A percentile compares a stretch with the other conserved stretches of the same genome.
phyloP scores from a whole-genome alignment of 2,113 vertebrate species.

The Tylochromis polylepis region DNA sequence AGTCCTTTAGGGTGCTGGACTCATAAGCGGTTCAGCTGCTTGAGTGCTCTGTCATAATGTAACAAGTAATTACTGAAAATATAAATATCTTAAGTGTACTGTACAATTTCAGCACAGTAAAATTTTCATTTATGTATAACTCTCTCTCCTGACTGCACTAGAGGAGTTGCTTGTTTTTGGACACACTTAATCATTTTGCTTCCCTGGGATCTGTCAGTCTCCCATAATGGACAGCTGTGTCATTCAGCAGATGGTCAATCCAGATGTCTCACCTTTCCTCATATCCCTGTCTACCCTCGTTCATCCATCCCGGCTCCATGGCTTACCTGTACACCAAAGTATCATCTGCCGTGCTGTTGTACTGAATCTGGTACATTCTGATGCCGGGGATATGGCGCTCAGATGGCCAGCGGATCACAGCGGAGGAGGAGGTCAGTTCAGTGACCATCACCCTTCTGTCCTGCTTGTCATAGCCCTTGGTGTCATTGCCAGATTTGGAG shows the following conservation, averaged over 20 bases:
- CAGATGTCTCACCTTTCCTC: constrained; percentile 50
- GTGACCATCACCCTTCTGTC: constrained; percentile 78
- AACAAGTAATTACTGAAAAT: neutral
- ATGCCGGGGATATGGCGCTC: constrained; percentile 87
- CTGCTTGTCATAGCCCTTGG: constrained; percentile 78
- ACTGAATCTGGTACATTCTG: constrained; percentile 93
- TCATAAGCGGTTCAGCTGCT: neutral
- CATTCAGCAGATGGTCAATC: constrained; percentile 53
- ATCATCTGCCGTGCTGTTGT: constrained; percentile 89
- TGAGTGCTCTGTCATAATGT: neutral
- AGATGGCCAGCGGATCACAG: constrained; percentile 86
- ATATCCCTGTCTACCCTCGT: neutral
- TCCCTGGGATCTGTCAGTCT: constrained; percentile 26
- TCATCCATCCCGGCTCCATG: neutral
- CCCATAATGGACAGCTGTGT: neutral
- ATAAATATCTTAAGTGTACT: neutral
- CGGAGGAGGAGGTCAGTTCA: constrained; percentile 82
- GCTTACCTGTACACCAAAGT: constrained; percentile 91
- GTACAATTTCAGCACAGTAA: neutral
- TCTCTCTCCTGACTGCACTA: neutral
- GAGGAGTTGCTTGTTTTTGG: constrained; percentile 11
- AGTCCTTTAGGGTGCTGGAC: neutral
- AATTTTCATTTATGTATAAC: neutral
- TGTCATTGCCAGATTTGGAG: constrained; percentile 81
- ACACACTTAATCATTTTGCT: constrained; percentile 16